phyloP scores from a whole-genome alignment of 2,888 invertebrate species.

The Holacanthella duospinosa region DNA sequence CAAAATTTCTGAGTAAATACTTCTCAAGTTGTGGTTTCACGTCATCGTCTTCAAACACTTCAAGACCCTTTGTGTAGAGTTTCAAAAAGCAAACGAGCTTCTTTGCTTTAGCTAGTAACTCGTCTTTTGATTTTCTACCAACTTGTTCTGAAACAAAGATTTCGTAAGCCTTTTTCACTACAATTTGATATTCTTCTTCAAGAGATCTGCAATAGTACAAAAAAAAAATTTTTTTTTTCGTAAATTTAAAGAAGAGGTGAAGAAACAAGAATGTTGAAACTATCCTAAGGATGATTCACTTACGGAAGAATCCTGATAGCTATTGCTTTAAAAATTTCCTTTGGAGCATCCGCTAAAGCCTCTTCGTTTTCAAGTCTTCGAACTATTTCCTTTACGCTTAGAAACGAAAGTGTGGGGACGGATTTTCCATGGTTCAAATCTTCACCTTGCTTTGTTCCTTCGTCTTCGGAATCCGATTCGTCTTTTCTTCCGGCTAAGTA shows the following conservation, averaged over 20 bases:
- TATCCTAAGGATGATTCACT: no score
- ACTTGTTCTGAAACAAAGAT: constrained; percentile 34
- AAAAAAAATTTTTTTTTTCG: no score
- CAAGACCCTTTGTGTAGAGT: constrained; percentile 69
- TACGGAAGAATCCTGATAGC: background rate
- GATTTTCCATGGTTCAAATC: background rate
- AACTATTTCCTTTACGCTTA: constrained; percentile 57
- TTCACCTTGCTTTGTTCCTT: constrained; percentile 45
- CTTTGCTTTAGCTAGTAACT: constrained; percentile 72
- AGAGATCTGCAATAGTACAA: constrained; percentile 36
- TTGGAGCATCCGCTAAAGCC: constrained; percentile 50
- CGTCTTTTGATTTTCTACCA: constrained; percentile 62
- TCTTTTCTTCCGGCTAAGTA: constrained; percentile 41
- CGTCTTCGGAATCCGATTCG: constrained; percentile 58
- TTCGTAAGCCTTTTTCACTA: constrained; percentile 45
- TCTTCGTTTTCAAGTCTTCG: constrained; percentile 48
- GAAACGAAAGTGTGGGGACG: constrained; percentile 46
- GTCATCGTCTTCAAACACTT: constrained; percentile 41
- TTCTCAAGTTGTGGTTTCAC: constrained; percentile 61
- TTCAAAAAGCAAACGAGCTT: constrained; percentile 62
- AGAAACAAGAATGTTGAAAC: no score
- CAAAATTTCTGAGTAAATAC: constrained; percentile 72
- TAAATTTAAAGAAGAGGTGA: no score
- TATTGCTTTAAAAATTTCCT: constrained; percentile 43
- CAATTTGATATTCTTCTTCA: constrained; percentile 54